Percentiles rank a stretch among this genome's conserved stretches.
Evolutionary conservation across 2,797 vertebrate genomes (phyloP).

Genomic region (Eutrigla gurnardus): DNA sequence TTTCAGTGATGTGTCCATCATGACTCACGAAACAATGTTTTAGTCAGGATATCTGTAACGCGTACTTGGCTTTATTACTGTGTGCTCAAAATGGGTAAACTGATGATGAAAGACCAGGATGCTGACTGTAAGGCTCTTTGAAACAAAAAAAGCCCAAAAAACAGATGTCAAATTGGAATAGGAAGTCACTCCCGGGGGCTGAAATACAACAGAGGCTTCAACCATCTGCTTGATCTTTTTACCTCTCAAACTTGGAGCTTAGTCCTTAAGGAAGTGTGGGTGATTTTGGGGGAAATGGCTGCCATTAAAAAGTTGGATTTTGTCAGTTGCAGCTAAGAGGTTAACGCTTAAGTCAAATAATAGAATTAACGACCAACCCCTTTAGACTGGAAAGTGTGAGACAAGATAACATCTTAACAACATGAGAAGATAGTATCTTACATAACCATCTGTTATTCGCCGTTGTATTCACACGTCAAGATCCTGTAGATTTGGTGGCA

Average conservation of each 20-base stretch:
- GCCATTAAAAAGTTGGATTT: neutral
- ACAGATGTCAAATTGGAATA: constrained; percentile 43
- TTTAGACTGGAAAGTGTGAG: neutral
- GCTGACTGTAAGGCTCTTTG: neutral
- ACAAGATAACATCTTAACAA: neutral
- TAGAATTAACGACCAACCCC: neutral
- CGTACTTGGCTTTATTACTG: constrained; percentile 7
- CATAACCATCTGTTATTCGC: neutral
- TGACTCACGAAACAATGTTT: neutral
- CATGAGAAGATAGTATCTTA: neutral
- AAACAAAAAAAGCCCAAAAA: constrained; percentile 15
- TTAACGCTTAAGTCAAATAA: neutral
- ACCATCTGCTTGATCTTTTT: constrained; percentile 32
- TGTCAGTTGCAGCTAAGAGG: neutral
- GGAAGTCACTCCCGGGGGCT: constrained; percentile 31
- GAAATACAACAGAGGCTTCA: constrained; percentile 36
- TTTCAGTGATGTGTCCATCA: neutral
- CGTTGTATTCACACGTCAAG: neutral
- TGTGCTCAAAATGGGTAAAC: constrained; percentile 2
- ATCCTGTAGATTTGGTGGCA: no score
- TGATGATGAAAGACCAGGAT: constrained; percentile 10
- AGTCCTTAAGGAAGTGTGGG: constrained; percentile 11
- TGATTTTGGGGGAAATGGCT: neutral
- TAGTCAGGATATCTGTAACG: neutral
- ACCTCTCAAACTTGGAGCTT: constrained; percentile 11